Evolutionary conservation across 2,888 invertebrate genomes (phyloP).

Genomic region (Octonoba sinensis): DNA sequence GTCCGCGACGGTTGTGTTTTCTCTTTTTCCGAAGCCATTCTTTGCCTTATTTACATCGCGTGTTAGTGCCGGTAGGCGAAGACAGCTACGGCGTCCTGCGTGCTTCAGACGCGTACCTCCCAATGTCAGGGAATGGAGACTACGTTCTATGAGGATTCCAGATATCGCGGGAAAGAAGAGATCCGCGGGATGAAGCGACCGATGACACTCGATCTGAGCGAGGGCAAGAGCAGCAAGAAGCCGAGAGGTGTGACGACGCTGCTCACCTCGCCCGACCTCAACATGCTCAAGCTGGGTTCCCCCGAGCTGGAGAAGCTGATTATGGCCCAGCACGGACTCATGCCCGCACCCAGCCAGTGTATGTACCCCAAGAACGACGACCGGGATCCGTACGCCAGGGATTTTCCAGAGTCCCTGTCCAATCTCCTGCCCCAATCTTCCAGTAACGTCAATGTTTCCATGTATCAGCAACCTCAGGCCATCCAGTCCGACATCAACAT

Average conservation of each 20-base stretch:
- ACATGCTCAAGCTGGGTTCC: slow-evolving; percentile 86
- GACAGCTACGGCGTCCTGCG: slow-evolving; percentile 44
- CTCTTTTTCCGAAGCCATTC: not conserved
- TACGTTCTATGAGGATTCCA: slow-evolving; percentile 58
- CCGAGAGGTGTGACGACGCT: slow-evolving; percentile 13
- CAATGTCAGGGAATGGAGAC: slow-evolving; percentile 59
- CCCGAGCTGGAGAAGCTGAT: slow-evolving; percentile 93
- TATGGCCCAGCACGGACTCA: slow-evolving; percentile 73
- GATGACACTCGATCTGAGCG: slow-evolving; percentile 46
- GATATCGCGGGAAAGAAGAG: slow-evolving; percentile 16
- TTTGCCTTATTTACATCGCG: not conserved
- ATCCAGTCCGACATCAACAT: slow-evolving; percentile 13
- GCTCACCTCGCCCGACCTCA: slow-evolving; percentile 77
- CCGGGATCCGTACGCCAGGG: slow-evolving; percentile 88
- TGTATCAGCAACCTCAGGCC: slow-evolving; percentile 3
- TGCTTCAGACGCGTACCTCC: slow-evolving; percentile 39
- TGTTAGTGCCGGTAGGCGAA: slow-evolving; percentile 3
- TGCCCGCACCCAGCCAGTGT: slow-evolving; percentile 72
- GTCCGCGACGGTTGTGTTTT: not conserved
- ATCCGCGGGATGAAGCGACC: slow-evolving; percentile 43
- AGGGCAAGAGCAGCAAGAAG: slow-evolving; percentile 26
- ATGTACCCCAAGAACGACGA: slow-evolving; percentile 80
- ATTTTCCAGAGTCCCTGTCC: slow-evolving; percentile 90
- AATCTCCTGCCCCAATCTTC: slow-evolving; percentile 77
- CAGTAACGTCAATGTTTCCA: not conserved